Conservation (phyloP, 1,140 invertebrate genomes). For the Brachionus sp. region DNA sequence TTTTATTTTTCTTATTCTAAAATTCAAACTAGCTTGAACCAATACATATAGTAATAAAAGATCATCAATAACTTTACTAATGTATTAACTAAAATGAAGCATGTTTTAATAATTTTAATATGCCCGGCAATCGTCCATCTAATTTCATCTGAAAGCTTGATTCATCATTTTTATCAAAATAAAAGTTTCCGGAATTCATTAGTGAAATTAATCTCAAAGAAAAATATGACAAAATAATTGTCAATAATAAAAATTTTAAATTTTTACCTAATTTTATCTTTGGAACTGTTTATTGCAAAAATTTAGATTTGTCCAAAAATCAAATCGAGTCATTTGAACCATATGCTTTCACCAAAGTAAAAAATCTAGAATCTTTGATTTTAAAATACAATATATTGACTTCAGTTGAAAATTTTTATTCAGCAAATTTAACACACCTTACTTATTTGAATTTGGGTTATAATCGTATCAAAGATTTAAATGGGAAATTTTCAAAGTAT, state of each 20-base stretch:
- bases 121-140: neutral
- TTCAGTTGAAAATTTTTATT: neutral
- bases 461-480: neutral
- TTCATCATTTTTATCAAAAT: neutral
- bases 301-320: neutral
- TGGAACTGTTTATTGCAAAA: neutral
- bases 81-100: too few relatives aligned
- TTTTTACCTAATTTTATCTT: neutral
- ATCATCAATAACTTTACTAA: too few relatives aligned
- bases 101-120: neutral
- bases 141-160: neutral
- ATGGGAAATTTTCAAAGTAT: neutral
- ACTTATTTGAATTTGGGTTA: neutral
- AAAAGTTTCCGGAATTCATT: neutral
- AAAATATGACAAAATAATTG: neutral
- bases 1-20: too few relatives aligned
- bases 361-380: neutral
- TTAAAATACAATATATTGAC: neutral
- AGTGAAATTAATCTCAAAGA: neutral
- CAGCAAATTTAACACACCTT: neutral
- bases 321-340: neutral
- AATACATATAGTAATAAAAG: too few relatives aligned
- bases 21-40: too few relatives aligned
- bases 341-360: neutral
- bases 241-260: neutral